phyloP scores from a whole-genome alignment of 2,797 vertebrate species.

The Xenops minutus region DNA sequence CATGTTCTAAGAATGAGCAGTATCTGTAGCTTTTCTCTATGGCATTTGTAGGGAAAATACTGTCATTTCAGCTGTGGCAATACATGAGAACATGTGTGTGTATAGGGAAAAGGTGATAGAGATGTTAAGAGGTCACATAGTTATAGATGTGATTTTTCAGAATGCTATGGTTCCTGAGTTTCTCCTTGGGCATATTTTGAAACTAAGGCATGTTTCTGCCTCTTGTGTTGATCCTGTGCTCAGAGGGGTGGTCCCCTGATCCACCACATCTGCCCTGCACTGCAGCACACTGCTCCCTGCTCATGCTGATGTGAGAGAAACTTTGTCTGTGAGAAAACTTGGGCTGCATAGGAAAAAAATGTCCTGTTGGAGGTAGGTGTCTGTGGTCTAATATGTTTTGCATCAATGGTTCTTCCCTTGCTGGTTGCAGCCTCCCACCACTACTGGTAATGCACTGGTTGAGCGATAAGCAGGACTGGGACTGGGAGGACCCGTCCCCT shows the following conservation, averaged over 20 bases:
- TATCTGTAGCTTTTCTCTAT: not conserved
- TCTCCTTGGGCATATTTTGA: not conserved
- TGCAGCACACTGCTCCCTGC: not conserved
- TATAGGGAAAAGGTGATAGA: not conserved
- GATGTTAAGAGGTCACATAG: not conserved
- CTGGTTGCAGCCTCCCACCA: not conserved
- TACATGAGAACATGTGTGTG: fast-evolving
- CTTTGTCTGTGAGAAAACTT: not conserved
- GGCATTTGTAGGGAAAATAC: not conserved
- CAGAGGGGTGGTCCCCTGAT: fast-evolving
- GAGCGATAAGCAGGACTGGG: not conserved
- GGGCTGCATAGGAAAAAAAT: not conserved
- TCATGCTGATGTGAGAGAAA: not conserved
- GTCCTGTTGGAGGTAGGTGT: not conserved
- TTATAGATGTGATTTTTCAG: not conserved
- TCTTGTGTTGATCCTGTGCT: not conserved
- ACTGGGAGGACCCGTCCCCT: fast-evolving
- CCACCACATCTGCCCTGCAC: not conserved
- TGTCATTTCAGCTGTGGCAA: not conserved
- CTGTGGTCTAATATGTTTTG: not conserved
- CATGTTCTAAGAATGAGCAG: not conserved
- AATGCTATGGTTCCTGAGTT: not conserved
- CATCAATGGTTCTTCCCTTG: not conserved
- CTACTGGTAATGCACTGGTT: not conserved
- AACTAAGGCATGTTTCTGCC: not conserved